These are phyloP conservation scores for Potamilus streckersoni DNA, from an alignment of 1,140 invertebrate genomes.

Conservation along the genomic window DNA sequence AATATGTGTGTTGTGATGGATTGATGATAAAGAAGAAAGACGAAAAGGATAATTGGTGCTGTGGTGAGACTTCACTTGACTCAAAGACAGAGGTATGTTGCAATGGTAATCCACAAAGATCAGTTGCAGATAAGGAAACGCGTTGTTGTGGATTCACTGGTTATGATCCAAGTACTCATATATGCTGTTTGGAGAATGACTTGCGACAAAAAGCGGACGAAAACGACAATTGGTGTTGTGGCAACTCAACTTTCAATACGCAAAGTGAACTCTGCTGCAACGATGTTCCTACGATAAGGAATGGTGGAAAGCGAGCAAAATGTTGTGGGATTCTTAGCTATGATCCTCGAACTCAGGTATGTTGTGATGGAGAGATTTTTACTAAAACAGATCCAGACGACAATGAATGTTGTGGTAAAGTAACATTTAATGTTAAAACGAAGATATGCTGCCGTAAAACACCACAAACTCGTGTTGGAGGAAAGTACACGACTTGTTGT, in stretches of 20 bases:
- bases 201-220: slow-evolving; percentile 2
- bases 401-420: slow-evolving; percentile 5
- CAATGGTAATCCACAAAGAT: neutral
- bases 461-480: neutral
- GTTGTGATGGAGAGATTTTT: slow-evolving; percentile 17
- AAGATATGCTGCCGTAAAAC: slow-evolving; percentile 14
- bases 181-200: slow-evolving; percentile 10
- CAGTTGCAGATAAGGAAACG: neutral
- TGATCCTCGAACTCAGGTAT: slow-evolving; percentile 10
- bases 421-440: neutral
- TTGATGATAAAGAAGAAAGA: slow-evolving; percentile 2
- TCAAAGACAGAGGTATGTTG: slow-evolving; percentile 7
- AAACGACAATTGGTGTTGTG: slow-evolving; percentile 20
- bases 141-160: neutral
- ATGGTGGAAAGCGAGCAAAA: neutral
- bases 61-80: slow-evolving; percentile 1
- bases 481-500: slow-evolving; percentile 11
- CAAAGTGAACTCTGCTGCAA: slow-evolving; percentile 8
- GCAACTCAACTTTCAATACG: slow-evolving; percentile 11
- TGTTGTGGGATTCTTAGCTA: slow-evolving; percentile 27
- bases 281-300: slow-evolving; percentile 1
- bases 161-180: slow-evolving; percentile 4
- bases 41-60: slow-evolving; percentile 5
- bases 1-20: slow-evolving; percentile 8
- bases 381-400: neutral